Evolutionary conservation across 2,888 invertebrate genomes (phyloP).

Genomic region (Papilio gigon): DNA sequence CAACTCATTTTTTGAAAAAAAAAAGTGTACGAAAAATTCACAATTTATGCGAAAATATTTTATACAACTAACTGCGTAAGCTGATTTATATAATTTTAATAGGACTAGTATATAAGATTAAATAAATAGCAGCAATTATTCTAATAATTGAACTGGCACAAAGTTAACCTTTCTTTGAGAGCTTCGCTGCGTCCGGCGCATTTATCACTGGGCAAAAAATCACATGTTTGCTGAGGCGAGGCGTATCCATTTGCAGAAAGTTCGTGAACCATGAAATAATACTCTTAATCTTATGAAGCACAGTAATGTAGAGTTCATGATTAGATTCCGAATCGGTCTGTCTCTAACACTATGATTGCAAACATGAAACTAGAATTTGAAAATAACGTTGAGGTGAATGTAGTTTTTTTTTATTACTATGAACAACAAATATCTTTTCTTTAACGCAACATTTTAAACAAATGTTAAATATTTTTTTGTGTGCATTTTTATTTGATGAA

Average conservation of each 20-base stretch:
- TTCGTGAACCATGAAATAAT: conserved; percentile 23
- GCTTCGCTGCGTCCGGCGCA: conserved; percentile 3
- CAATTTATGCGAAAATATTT: no score
- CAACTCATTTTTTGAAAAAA: no score
- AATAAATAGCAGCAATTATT: conserved; percentile 13
- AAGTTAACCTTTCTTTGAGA: conserved; percentile 13
- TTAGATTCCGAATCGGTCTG: background rate
- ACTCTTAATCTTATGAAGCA: conserved; percentile 19
- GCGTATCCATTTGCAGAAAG: conserved; percentile 11
- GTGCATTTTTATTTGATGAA: no score
- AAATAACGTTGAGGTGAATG: no score
- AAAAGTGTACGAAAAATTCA: background rate
- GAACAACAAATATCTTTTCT: no score
- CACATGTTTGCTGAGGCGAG: conserved; percentile 10
- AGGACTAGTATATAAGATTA: background rate
- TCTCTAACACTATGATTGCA: background rate
- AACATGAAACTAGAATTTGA: no score
- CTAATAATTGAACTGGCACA: conserved; percentile 17
- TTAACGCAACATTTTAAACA: no score
- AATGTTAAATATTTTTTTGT: no score
- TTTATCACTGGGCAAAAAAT: conserved; percentile 25
- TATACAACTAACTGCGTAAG: no score
- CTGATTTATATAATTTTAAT: background rate
- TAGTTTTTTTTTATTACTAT: no score
- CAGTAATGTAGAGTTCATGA: conserved; percentile 12